Evolutionary conservation across 2,797 vertebrate genomes (phyloP).

Genomic region (Melanitta fusca): DNA sequence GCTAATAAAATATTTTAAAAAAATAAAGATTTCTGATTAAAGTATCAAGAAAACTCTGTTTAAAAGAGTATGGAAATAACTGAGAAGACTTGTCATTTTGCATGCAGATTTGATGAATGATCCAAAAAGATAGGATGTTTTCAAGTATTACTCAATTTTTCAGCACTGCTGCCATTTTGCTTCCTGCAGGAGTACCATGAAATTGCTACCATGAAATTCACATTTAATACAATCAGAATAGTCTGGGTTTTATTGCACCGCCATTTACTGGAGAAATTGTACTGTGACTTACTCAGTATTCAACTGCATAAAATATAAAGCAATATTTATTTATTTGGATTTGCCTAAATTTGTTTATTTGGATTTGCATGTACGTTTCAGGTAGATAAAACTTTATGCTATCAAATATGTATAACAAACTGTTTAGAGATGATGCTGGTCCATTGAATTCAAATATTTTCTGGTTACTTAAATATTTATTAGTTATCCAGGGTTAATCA

Average conservation of each 20-base stretch:
- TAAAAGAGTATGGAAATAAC: not conserved
- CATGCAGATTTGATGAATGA: not conserved
- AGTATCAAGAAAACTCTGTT: not conserved
- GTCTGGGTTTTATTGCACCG: not conserved
- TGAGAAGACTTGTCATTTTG: not conserved
- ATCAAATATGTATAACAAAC: not conserved
- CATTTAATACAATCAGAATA: not conserved
- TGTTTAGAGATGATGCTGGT: not conserved
- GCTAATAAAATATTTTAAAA: rapidly evolving
- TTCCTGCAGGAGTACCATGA: not conserved
- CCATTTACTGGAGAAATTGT: not conserved
- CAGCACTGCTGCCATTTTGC: not conserved
- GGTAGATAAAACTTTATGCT: not conserved
- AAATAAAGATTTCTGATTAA: not conserved
- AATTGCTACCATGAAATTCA: not conserved
- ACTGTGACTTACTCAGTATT: not conserved
- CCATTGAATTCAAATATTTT: not conserved
- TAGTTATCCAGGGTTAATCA: not conserved
- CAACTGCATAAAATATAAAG: not conserved
- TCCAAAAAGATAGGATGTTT: not conserved
- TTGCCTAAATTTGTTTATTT: not conserved
- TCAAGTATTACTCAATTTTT: not conserved
- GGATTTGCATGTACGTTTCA: not conserved
- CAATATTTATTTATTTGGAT: not conserved
- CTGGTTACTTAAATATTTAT: not conserved